Evolutionary conservation across 2,797 vertebrate genomes (phyloP), one percentile per base, ranked within the genome.

Genomic region (Clarias platycephalus): DNA sequence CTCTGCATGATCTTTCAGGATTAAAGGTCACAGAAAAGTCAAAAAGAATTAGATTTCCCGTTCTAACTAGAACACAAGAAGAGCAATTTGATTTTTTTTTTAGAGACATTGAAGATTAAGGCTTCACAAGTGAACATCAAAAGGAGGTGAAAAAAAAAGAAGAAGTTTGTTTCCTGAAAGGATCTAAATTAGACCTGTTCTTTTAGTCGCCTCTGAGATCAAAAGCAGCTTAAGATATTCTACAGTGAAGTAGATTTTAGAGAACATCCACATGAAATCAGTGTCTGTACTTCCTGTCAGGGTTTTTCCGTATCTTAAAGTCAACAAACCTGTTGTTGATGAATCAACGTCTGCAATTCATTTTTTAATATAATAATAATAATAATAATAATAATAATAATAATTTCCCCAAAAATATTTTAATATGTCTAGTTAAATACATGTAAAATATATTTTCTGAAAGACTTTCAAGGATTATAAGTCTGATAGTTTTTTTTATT

Each of bases 81-180:
- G 63, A 80, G 67, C 49, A 64, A 81, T 87, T 84, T 80, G 78
- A 86, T 87, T 90, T 81, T 49, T 57, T 40, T 72, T 72, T 10
- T 10, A 66, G 75, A 81, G 83, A 86, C 72, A 82, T 70, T 77
- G 81, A 68, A 26, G 26, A 83, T 75, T 66, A 87, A 86, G 78
- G 70, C 89, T 90, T 89, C 34, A 16, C 60, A 83, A 84, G 53
- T 13, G 20, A 88, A 87, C 86, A 89, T 89, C 86, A 88, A 86
- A 28, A 22, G 31, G 20, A 57, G 1, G 26, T 16, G 4, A 28
- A 80, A 44, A 76, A 71, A n/a, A 76, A 86, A 44, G 8, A 81
- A 62, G 86, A 80, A 82, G 49, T 85, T 86, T 84, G 81, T 88
- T 86, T 84, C 58, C 74, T 81, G 74, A 84, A 87, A 85, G 71